Evolutionary conservation across 2,113 vertebrate species (phyloP), one percentile per base, ranked within the genome.

Genomic region (Cyanoramphus novaezelandiae): DNA sequence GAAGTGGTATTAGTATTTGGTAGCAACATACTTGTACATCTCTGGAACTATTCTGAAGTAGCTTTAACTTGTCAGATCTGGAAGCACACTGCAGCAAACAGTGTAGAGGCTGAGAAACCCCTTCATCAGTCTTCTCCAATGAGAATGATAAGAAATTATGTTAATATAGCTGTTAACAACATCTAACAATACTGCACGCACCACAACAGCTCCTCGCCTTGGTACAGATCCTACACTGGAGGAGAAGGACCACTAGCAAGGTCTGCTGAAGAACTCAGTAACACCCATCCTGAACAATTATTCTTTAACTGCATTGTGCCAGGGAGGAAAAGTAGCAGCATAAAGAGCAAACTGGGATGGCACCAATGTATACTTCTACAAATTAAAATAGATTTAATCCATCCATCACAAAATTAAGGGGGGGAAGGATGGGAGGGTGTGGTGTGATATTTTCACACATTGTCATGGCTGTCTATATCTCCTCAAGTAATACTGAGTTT

Each of bases 401-500:
- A n/a, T 35, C 21, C 33, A 86, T 86, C 65, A 60, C 55, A 37
- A 93, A 92, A 91, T 39, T 78, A 75, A 79, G 33, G 47, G 23
- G 17, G 39, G 33, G 16, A 21, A 33, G 13, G 33, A 33, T 4
- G 3, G 37, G 7, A 9, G 41, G 69, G 57, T 59, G 57, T 59
- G 69, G 62, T 13, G 4, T 77, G 81, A 72, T 39, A 85, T 80
- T 95, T 96, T 96, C 93, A 93, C 86, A 92, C 93, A 12, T 93
- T 95, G 91, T 95, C 84, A 93, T 15, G 33, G 74, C 71, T 95
- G 92, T 87, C 94, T 96, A 4, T 70, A 57, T 92, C 91, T 95
- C 35, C 78, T 95, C 77, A 68, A 74, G 52, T 46, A 71, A 67
- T 35, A 75, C n/a, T 25, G 84, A 89, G 86, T 92, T 95, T 84